Evolutionary conservation across 1,140 invertebrate species (phyloP).

Genomic region (Drosophila dunni): DNA sequence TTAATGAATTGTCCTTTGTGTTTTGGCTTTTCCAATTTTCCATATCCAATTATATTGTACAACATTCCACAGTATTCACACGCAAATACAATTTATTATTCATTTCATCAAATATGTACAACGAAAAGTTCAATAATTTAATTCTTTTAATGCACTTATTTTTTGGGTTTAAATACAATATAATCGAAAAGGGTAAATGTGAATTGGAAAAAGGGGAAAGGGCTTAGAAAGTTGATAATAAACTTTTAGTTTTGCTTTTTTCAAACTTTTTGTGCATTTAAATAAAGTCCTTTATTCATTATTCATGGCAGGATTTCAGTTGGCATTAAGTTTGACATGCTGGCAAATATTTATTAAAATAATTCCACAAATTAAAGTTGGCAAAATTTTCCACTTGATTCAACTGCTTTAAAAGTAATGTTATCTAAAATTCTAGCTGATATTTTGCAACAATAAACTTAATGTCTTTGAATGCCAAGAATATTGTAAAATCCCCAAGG

Average conservation of each 20-base stretch:
- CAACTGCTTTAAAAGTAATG: too few relatives aligned
- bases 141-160: slow-evolving; percentile 24
- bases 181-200: background rate
- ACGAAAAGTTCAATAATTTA: slow-evolving; percentile 26
- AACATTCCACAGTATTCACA: slow-evolving; percentile 8
- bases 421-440: too few relatives aligned
- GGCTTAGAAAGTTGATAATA: background rate
- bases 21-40: slow-evolving; percentile 20
- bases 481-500: background rate
- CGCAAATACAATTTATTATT: slow-evolving; percentile 6
- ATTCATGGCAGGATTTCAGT: too few relatives aligned
- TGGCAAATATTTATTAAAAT: too few relatives aligned
- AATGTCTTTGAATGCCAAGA: too few relatives aligned
- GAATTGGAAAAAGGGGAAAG: background rate
- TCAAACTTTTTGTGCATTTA: slow-evolving; percentile 13
- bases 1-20: slow-evolving; percentile 73
- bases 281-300: background rate
- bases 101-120: slow-evolving; percentile 31
- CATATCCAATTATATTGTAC: background rate
- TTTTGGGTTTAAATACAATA: background rate
- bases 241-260: background rate
- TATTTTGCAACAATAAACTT: background rate
- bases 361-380: too few relatives aligned
- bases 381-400: too few relatives aligned
- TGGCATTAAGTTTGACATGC: too few relatives aligned